Evolutionary conservation across 2,113 vertebrate genomes (phyloP), one percentile per base, ranked within the genome.

Genomic region (Tautogolabrus adspersus): DNA sequence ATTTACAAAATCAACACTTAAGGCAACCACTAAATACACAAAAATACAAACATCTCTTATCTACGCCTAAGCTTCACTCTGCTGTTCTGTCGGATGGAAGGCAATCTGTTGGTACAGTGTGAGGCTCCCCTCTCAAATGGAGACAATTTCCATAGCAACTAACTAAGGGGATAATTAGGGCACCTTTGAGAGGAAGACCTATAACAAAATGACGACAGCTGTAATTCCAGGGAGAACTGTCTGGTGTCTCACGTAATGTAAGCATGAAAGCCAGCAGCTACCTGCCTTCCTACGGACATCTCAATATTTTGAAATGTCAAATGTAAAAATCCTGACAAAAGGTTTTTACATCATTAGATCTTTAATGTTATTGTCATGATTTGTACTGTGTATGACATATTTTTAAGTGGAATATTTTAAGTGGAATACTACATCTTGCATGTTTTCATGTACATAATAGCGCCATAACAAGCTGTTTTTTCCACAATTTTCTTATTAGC

Each of bases 101-200:
- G 8, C 22, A 55, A n/a, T 8, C 34, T 3, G 5, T 8, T 42
- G 15, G 8, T 10, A 61, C n/a, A 62, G n/a, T 47, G 47, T 10
- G 63, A 82, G 57, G 52, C 42, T 75, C 10, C 10, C 5, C 34
- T 63, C 55, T 72, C 70, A 52, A 70, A 66, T 46, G 70, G 79
- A 85, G 74, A 66, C 40, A 11, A 64, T 75, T 40, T 6, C 47
- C 55, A 81, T 70, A 71, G 83, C 57, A 84, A 83, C 83, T 40
- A 64, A 66, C 66, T 44, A 23, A 51, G 59, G 55, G 44, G 77
- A 49, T 77, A 68, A 91, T 82, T 85, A 82, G 49, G 55, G 26
- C 52, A 71, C 83, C 79, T 73, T 59, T 10, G 81, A 83, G 82
- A 89, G 69, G 81, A 83, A 88, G 66, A 79, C 19, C 2, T 11